Base-by-base conservation (phyloP, 92 coral and sea anemone genomes). In the Isaurus tuberculatus region DNA sequence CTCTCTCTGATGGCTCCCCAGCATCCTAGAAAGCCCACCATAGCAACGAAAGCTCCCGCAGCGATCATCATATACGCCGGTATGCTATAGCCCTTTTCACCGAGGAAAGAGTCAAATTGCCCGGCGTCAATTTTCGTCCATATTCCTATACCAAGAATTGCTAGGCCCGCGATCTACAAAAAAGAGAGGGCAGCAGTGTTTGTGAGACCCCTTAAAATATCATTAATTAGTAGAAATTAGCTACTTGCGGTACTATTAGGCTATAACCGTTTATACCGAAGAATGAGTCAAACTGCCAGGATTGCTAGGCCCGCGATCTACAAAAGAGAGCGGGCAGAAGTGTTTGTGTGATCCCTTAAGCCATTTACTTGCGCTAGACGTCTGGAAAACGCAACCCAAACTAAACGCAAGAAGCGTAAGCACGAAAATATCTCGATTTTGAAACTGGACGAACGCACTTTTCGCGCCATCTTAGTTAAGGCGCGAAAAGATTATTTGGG, bases 41-140 rank as follows among this genome's bases (percentile, higher is more conserved):
- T 46, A 73, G 87, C 90, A 20, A 95, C 98, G 51, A 95, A 86
- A 32, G 90, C 86, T 13, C 98, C 98, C 0, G 97, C 95, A 0
- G 92, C 97, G 7, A 95, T 87, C 87, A 95, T 79, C 44, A 92
- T 86, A 71, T 83, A 83, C 26, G 97, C 95, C 1, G 98, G 88
- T 22, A 90, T 34, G 27, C 90, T 72, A 81, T 93, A 95, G 9
- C 98, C 98, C 37, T 78, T 87, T 30, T 84, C 75, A 1, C 98
- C 98, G 7, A 95, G 88, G 79, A 95, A 95, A 43, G 95, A 78
- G 51, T 95, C 92, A 44, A 91, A 95, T 73, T 89, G 94, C 17
- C 98, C 98, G 5, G 98, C 95, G 83, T 93, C 95, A 31, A 91
- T 84, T 90, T 93, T 92, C 46, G 94, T 93, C 98, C 98, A 95